A percentile compares a stretch with the other conserved stretches of the same genome.
Evolutionary conservation across 1,140 invertebrate species (phyloP).

Genomic region (Cephus cinctus): DNA sequence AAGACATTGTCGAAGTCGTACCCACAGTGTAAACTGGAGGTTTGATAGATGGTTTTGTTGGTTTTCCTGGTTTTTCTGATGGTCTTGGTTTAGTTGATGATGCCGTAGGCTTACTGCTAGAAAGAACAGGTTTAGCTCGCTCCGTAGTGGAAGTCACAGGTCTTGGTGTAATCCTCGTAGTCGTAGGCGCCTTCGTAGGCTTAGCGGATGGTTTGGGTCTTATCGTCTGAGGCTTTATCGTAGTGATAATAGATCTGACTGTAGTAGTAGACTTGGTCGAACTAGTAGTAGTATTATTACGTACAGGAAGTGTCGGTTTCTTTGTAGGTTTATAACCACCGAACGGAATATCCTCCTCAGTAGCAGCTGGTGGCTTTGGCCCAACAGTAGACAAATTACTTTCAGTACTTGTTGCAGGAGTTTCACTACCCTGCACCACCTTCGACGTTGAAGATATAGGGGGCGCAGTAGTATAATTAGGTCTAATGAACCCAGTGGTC

Average conservation of each 20-base stretch:
- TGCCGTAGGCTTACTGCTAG: background rate
- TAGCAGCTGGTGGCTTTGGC: too few species aligned
- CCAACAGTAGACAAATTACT: too few species aligned
- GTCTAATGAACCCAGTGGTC: too few species aligned
- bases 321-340: conserved; percentile 6
- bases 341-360: background rate
- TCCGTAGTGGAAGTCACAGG: conserved; percentile 12
- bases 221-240: conserved; percentile 5
- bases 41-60: conserved; percentile 14
- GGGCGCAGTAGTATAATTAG: background rate
- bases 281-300: too few species aligned
- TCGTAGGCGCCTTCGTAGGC: conserved; percentile 25
- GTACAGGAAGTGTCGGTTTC: too few species aligned
- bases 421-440: background rate
- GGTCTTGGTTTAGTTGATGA: conserved; percentile 16
- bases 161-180: conserved; percentile 31
- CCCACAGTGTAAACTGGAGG: background rate
- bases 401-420: too few species aligned
- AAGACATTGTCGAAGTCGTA: background rate
- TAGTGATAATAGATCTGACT: background rate
- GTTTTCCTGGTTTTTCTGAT: conserved; percentile 16
- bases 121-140: conserved; percentile 7
- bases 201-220: conserved; percentile 5
- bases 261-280: too few species aligned
- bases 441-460: background rate